Conservation (phyloP, 2,797 vertebrate species). For the Cetoscarus ocellatus region DNA sequence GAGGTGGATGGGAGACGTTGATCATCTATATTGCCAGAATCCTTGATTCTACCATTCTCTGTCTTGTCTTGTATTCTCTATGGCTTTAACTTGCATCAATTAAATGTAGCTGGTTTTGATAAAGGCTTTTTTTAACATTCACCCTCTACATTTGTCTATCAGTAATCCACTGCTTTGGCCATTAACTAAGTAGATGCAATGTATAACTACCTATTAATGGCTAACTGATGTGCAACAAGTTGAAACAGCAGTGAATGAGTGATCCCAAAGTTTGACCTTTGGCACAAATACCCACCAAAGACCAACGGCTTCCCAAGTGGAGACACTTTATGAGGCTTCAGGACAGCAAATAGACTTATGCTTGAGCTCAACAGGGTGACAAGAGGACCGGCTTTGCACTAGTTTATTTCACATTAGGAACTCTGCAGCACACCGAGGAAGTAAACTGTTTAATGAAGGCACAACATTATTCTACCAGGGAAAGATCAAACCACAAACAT, state of each 20-base stretch:
- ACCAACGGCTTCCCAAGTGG: neutral
- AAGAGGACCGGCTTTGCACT: neutral
- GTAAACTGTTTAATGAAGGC: conserved; percentile 29
- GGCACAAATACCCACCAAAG: conserved; percentile 9
- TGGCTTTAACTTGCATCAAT: neutral
- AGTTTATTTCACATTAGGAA: neutral
- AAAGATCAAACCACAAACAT: conserved; percentile 68
- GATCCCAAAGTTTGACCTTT: conserved; percentile 20
- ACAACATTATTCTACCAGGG: conserved; percentile 37
- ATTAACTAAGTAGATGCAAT: conserved; percentile 59
- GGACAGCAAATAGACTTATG: no score
- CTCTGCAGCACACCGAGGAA: neutral
- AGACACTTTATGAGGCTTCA: neutral
- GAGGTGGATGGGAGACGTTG: no score
- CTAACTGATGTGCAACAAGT: conserved; percentile 39
- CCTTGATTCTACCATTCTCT: no score
- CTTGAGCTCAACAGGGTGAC: no score
- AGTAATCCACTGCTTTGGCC: conserved; percentile 10
- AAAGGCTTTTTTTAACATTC: neutral
- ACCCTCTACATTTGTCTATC: conserved; percentile 10
- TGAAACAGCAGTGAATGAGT: conserved; percentile 37
- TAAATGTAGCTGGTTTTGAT: neutral
- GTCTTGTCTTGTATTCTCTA: no score
- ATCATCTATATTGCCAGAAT: no score
- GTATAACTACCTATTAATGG: conserved; percentile 61